A percentile compares a stretch with the other conserved stretches of the same genome.
phyloP scores from a whole-genome alignment of 2,797 vertebrate genomes.

The Sebastes hubbsi region DNA sequence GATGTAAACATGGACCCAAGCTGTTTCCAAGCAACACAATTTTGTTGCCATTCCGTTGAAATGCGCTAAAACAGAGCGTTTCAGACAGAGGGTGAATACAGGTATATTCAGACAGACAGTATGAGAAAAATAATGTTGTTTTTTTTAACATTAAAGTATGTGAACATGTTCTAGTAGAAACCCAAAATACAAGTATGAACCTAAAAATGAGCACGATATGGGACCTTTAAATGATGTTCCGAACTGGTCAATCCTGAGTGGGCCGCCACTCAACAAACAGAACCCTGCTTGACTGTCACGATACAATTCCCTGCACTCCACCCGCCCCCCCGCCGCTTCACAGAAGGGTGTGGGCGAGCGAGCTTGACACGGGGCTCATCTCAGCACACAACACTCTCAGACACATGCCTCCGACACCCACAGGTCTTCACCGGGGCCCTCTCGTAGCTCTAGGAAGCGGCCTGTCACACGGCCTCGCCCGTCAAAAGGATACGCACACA shows the following conservation, averaged over 20 bases:
- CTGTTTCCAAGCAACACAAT: no score
- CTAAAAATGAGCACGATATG: no score
- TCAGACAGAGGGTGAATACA: no score
- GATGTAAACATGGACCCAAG: no score
- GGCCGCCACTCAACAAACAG: neutral
- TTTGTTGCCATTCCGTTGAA: no score
- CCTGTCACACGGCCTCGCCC: constrained; percentile 24
- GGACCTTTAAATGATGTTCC: neutral
- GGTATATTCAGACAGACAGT: no score
- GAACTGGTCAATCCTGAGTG: neutral
- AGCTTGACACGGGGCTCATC: neutral
- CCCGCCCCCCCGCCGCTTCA: neutral
- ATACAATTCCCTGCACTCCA: neutral
- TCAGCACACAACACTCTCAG: neutral
- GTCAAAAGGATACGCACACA: constrained; percentile 4
- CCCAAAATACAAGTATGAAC: no score
- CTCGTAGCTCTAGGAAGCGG: neutral
- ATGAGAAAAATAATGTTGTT: no score
- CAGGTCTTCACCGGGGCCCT: constrained; percentile 17
- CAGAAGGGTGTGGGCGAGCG: neutral
- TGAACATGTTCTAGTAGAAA: no score
- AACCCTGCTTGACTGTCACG: neutral
- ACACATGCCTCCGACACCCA: constrained; percentile 19
- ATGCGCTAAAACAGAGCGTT: no score
- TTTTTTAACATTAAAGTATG: no score